Base-by-base conservation (phyloP, 2,113 vertebrate species). In the Urocolius indicus region DNA sequence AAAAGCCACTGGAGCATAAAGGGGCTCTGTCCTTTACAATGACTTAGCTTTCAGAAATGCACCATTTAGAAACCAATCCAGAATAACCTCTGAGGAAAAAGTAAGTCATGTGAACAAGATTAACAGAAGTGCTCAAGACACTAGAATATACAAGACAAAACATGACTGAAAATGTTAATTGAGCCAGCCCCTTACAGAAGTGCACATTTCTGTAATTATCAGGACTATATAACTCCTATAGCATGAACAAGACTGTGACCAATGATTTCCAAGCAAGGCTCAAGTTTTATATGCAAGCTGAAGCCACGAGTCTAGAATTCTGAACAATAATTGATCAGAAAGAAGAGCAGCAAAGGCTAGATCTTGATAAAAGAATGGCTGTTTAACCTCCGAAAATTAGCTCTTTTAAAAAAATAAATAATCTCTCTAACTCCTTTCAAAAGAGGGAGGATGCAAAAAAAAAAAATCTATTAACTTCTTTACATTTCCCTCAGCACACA, bases 81-180 rank as follows among this genome's bases (percentile, higher is more conserved):
- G 41, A 74, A 58, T 49, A 91, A 72, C 18, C 72, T 74, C 67
- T 74, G 57, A 62, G 49, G 68, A 77, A 51, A 76, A 88, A 66
- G 45, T 52, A 43, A 57, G 55, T 23, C 46, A 48, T 24, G 68
- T 14, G 51, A 78, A 88, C 48, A 66, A 17, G 63, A 75, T 41
- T 67, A 72, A 65, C 29, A 79, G 32, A 92, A 84, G 46, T 32
- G 58, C 54, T 91, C 52, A 67, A 41, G 68, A 63, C 59, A 76
- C 49, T 79, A 29, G 83, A 95, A 88, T 46, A 80, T 32, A 83
- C 5, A 23, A 73, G 71, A 65, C 27, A 62, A 73, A 94, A 93
- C 63, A 72, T 17, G 55, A 92, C 24, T 59, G 66, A 82, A 96
- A 94, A 91, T 77, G 74, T 63, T 84, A 90, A 89, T 58, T 71